A percentile compares a stretch with the other conserved stretches of the same genome.
Conservation (phyloP, 2,797 vertebrate species). For the Pteropus rufus region DNA sequence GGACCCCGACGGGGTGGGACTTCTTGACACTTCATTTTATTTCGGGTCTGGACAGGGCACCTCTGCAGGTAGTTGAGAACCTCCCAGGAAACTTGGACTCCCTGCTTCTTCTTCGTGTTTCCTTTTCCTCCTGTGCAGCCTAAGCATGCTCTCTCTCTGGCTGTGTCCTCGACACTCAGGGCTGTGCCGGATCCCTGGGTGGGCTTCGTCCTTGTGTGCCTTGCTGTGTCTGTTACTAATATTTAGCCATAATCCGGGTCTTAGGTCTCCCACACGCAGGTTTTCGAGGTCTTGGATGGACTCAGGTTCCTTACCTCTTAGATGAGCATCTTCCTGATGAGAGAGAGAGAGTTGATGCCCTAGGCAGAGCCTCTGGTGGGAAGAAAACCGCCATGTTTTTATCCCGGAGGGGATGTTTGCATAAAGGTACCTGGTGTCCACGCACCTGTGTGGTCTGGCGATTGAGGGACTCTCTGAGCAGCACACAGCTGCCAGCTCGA, state of each 20-base stretch:
- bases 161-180: conserved; percentile 37
- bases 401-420: background rate
- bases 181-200: conserved; percentile 49
- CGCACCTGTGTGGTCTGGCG: background rate
- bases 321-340: background rate
- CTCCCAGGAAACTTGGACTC: background rate
- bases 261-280: conserved; percentile 40
- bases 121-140: background rate
- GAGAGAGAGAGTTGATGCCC: background rate
- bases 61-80: background rate
- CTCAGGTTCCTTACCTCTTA: conserved; percentile 39
- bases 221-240: conserved; percentile 72
- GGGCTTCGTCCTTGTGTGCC: conserved; percentile 75
- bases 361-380: background rate
- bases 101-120: background rate
- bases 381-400: background rate
- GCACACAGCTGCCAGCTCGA: background rate
- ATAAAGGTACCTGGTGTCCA: background rate
- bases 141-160: conserved; percentile 66
- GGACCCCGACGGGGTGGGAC: conserved; percentile 48
- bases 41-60: background rate
- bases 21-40: background rate
- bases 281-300: conserved; percentile 56
- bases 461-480: no score
- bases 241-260: background rate